Evolutionary conservation across 2,888 invertebrate genomes (phyloP), one percentile per base, ranked within the genome.

Genomic region (Agriopis aurantiaria): DNA sequence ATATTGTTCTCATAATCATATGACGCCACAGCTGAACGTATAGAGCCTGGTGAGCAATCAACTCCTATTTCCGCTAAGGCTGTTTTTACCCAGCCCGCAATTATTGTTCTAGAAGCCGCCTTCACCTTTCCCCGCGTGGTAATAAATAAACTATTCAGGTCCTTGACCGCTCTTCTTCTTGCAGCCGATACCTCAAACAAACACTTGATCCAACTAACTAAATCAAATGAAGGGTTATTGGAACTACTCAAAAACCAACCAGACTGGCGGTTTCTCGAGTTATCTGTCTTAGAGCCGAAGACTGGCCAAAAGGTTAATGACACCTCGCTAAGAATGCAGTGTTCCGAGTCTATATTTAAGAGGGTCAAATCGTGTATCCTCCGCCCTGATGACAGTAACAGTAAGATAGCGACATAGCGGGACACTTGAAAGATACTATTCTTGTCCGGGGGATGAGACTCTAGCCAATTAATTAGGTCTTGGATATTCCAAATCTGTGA

Each of bases 341-440:
- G 52, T 12, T 65, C 45, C 7, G 17, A n/a, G 12, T 63, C 43
- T 5, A 73, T 49, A 8, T 40, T 11, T 6, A 70, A 48, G 10
- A 73, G 43, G 2, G 73, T 73, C 43, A 73, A 55, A 51, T 71
- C 66, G 49, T 71, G 73, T 12, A 73, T 68, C 51, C 70, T 49
- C 9, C 73, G 53, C 7, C 70, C 73, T 7, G 68, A 73, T 41
- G 65, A 65, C 23, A 73, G 23, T 7, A 71, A 17, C 7, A 71
- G 45, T 41, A 73, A 46, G 0, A 59, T 55, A 8, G 70, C 73
- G 14, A 62, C 55, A n/a, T 62, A 67, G 1, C 69, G 55, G 1
- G 67, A 64, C 5, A 66, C 63, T 10, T 61, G 53, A 43, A 64
- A 69, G 10, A 72, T 43, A 55, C 57, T 66, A 11, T 66, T 45